Base-by-base conservation (phyloP, 2,888 invertebrate species). In the Drosophila maculinotata region DNA sequence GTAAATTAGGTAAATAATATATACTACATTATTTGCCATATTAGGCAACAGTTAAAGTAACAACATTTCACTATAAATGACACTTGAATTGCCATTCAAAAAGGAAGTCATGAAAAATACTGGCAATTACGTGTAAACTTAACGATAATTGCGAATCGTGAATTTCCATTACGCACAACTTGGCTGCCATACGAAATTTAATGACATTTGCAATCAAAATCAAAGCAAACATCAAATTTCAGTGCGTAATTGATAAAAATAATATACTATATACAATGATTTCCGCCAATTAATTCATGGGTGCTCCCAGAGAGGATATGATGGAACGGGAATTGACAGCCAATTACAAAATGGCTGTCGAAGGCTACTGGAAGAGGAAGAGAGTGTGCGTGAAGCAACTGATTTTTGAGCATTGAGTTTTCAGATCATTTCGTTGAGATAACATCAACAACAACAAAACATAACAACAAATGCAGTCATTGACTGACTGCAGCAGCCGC, bases 401-500 rank as follows among this genome's bases (percentile, higher is more conserved):
- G 45, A 64, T 53, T 58, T 63, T 64, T 51, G 15, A 47, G 62
- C 65, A 60, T 68, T 76, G 60, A 42, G 51, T 48, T 70, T 42
- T 36, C 7, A 48, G 60, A 59, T 79, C 69, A 80, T 82, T 73
- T 79, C 79, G 69, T 62, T 28, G 56, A 66, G 79, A 79, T 79
- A 75, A 62, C 62, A 52, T 54, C 69, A 62, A 58, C 33, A 49
- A 23, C 64, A 69, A 36, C 64, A 57, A 35, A 62, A 48, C 30
- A 63, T 25, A 72, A 60, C 60, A 62, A 60, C 49, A 70, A 66
- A 65, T 48, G 66, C 68, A 77, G 77, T 63, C 70, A 68, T 70
- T 79, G 86, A 68, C 76, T 66, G 79, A 62, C 44, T 76, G 56
- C 69, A 74, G 41, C 47, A 51, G 30, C 52, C 42, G 31, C 48